Base-by-base conservation (phyloP, 1,140 invertebrate species). In the Steinernema feltiae region DNA sequence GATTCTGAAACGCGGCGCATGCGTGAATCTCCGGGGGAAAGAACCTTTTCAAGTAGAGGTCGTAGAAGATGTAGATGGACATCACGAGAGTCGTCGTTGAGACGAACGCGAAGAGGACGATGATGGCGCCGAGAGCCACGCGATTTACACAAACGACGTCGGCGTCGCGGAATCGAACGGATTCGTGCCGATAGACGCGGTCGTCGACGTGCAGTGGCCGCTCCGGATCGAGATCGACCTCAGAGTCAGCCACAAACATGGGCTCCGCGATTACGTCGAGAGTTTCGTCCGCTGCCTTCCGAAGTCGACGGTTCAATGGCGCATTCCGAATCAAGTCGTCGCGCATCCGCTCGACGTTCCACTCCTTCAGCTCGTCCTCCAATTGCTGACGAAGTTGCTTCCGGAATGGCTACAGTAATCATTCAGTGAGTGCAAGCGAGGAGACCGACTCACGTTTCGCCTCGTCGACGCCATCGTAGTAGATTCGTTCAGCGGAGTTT, bases 51-150 rank as follows among this genome's bases (percentile, higher is more conserved):
- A 32, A 73, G 72, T 29, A 73, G 30, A 71, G 63, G 72, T 48
- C 72, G 30, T 48, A 63, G 72, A 73, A 27, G 32, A 73, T 73
- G 27, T 35, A 73, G 72, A 73, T 1, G 72, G 48, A 69, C 53
- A 63, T 63, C 15, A 63, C 53, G 53, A 63, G 53, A 21, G 15
- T 63, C 15, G 53, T 63, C 15, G 53, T 63, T 7, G 53, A 63
- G 24, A 63, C 53, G 53, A 63, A 63, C 2, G 53, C 53, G 53
- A 63, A 63, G 53, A 63, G 53, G 24, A 63, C 15, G 7, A 63
- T 21, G 53, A 63, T 63, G 12, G 53, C 53, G 12, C 53, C 53
- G 15, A 63, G 53, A 3, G 53, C 53, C 12, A 63, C 53, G 7
- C 53, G 53, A 21, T 63, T 27, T 21, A 63, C 53, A 63, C 53